phyloP scores from a whole-genome alignment of 53 echinoderm and acorn worm species.

The Glandiceps talaboti region DNA sequence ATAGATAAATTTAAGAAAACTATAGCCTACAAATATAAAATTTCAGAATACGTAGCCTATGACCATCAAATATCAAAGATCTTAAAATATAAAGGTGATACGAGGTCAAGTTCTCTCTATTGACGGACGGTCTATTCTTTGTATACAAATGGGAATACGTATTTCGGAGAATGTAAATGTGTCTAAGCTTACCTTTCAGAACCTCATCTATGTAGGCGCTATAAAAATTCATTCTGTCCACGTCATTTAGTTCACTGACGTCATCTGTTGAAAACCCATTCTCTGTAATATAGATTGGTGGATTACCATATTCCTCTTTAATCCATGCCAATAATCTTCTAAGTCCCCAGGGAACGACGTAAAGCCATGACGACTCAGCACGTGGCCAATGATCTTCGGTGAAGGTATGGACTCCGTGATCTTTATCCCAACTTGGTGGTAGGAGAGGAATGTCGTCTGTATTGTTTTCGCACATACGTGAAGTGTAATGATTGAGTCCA shows the following conservation, averaged over 20 bases:
- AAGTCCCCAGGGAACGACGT: conserved; percentile 83
- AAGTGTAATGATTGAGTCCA: conserved; percentile 83
- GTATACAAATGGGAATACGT: no score
- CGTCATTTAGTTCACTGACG: conserved; percentile 52
- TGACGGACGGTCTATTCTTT: no score
- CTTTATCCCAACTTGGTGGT: conserved; percentile 49
- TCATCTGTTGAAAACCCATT: conserved; percentile 83
- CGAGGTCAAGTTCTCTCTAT: no score
- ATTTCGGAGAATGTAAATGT: no score
- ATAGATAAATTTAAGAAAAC: no score
- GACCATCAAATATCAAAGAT: no score
- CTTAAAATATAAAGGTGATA: no score
- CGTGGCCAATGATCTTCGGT: conserved; percentile 53
- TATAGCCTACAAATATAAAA: no score
- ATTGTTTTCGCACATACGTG: neutral
- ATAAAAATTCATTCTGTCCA: conserved; percentile 59
- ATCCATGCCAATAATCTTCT: conserved; percentile 61
- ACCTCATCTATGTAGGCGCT: conserved; percentile 83
- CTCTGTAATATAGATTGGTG: conserved; percentile 84
- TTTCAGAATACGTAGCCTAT: no score
- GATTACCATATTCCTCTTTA: conserved; percentile 35
- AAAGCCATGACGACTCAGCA: conserved; percentile 51
- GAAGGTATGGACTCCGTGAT: conserved; percentile 38
- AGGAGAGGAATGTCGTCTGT: conserved; percentile 4
- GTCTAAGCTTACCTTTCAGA: conserved; percentile 61